These are phyloP conservation scores for Oryctolagus cuniculus DNA, from an alignment of 2,113 vertebrate genomes.

Conservation along the genomic window mOryCun1.1 NC_091453.1:123589001-123589500, in stretches of 20 bases:
- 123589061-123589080: not conserved
- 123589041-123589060: not conserved
- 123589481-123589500: not conserved
- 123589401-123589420: not conserved
- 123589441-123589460: not conserved
- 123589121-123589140: not conserved
- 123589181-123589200: not conserved
- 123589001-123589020: constrained; percentile 41
- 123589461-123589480: not conserved
- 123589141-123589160: not conserved
- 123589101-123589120: constrained; percentile 23
- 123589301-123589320: too few species aligned
- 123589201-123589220: not conserved
- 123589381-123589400: not conserved
- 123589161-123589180: not conserved
- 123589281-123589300: too few species aligned
- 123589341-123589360: too few species aligned
- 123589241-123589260: too few species aligned
- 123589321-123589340: too few species aligned
- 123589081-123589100: not conserved
- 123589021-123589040: not conserved
- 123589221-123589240: not conserved
- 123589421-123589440: not conserved
- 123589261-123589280: too few species aligned
- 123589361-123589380: too few species aligned